phyloP scores from a whole-genome alignment of 2,113 vertebrate species.

The Ifrita kowaldi region DNA sequence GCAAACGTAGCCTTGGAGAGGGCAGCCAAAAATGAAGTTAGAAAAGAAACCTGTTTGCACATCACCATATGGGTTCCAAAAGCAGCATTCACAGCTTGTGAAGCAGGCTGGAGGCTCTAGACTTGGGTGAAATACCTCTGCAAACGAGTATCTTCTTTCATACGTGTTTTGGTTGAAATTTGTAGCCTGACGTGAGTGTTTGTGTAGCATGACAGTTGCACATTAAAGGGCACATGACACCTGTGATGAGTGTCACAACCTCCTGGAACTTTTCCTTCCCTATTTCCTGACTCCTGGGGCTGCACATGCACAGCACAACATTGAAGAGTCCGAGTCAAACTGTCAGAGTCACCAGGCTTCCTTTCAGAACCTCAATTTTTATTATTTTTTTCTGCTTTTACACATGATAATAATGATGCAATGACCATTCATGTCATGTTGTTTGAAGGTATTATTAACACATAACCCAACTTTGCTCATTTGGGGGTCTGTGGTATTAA shows the following conservation, averaged over 20 bases:
- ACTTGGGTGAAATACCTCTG: background rate
- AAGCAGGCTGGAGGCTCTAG: background rate
- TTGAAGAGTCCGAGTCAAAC: background rate
- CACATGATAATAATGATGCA: background rate
- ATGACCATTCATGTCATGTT: background rate
- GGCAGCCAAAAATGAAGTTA: background rate
- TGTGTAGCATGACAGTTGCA: background rate
- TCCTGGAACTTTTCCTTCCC: background rate
- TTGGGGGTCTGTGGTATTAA: background rate
- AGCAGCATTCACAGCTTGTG: rapidly evolving
- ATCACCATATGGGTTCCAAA: background rate
- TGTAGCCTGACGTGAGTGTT: background rate
- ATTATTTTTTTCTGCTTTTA: background rate
- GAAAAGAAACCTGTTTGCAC: background rate
- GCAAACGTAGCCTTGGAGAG: rapidly evolving
- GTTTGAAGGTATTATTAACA: background rate
- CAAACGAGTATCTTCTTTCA: background rate
- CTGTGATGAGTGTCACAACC: background rate
- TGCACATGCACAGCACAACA: background rate
- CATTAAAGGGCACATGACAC: background rate
- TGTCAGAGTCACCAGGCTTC: background rate
- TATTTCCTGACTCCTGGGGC: background rate
- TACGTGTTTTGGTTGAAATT: background rate
- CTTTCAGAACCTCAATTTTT: background rate
- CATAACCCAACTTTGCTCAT: background rate